Base-by-base conservation (phyloP, 2,113 vertebrate species). In the Jacana jacana region DNA sequence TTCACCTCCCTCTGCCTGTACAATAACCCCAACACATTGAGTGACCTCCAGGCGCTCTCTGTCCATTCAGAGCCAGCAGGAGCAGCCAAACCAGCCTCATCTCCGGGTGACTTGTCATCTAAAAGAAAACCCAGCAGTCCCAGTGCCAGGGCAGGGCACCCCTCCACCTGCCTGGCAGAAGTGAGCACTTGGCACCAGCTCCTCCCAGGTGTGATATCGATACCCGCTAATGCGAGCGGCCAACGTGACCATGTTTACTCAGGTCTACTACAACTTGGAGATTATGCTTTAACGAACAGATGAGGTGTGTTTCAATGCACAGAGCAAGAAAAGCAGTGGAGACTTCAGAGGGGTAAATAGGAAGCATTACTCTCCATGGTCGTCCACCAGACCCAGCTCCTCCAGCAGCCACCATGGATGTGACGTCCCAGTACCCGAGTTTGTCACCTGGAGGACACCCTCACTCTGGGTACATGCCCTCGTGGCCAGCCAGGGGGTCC, bases 231-330 rank as follows among this genome's bases (percentile, higher is more conserved):
- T 0, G 55, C 17, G 52, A 39, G 88, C 70, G 44, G 92, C 7
- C 80, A 31, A 61, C 4, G 48, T 70, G 77, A 28, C 88, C 65
- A 13, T 24, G 73, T 92, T 78, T 82, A 65, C 82, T 93, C 71
- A 18, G 93, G 72, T 91, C 76, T 8, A 7, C 77, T 30, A 39
- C 86, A 57, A 83, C 58, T 68, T 68, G 80, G 87, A 97, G 84
- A 71, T 81, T 76, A 73, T 39, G 68, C 86, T 86, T 77, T 87
- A 94, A 96, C 78, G 95, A 97, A 91, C 13, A 73, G 87, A 93
- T 95, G 95, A 96, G 82, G 86, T 88, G 92, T 68, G 93, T 81
- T 95, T 94, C 95, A 91, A 93, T 92, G 91, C 6, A 84, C 27
- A 1, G 49, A 88, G 40, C 73, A 81, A 81, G 89, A 86, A 58